phyloP scores from a whole-genome alignment of 2,888 invertebrate species.

The Abrostola tripartita region DNA sequence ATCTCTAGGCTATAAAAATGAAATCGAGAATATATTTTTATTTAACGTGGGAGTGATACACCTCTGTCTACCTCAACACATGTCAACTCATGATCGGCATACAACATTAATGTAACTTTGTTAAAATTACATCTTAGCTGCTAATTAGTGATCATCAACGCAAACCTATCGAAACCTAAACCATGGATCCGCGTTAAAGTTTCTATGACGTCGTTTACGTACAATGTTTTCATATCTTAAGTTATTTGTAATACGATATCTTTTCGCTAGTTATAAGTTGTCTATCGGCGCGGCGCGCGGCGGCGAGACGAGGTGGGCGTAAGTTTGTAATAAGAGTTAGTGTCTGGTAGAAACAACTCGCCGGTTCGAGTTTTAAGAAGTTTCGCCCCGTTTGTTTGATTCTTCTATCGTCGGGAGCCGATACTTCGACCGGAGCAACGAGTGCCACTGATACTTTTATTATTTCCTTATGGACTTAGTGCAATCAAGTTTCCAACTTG shows the following conservation, averaged over 20 bases:
- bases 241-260: constrained; percentile 69
- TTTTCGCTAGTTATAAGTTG: constrained; percentile 72
- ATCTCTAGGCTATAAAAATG: too few relatives aligned
- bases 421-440: constrained; percentile 68
- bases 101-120: background rate
- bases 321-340: constrained; percentile 84
- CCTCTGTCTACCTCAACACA: too few relatives aligned
- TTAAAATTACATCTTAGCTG: constrained; percentile 26
- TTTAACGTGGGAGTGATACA: too few relatives aligned
- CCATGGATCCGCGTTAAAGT: constrained; percentile 20
- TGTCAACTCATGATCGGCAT: too few relatives aligned
- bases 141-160: constrained; percentile 33
- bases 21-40: too few relatives aligned
- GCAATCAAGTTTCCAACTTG: constrained; percentile 68
- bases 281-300: constrained; percentile 57
- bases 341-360: constrained; percentile 66
- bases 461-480: constrained; percentile 75
- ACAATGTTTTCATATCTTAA: constrained; percentile 55
- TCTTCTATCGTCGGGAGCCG: constrained; percentile 69
- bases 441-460: constrained; percentile 80
- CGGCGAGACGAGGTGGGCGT: constrained; percentile 50
- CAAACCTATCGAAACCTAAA: constrained; percentile 11
- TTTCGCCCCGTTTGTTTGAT: constrained; percentile 78
- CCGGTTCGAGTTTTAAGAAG: constrained; percentile 72
- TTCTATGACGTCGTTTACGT: constrained; percentile 38